Base-by-base conservation (phyloP, 2,797 vertebrate genomes). In the Pangasius larnaudii region DNA sequence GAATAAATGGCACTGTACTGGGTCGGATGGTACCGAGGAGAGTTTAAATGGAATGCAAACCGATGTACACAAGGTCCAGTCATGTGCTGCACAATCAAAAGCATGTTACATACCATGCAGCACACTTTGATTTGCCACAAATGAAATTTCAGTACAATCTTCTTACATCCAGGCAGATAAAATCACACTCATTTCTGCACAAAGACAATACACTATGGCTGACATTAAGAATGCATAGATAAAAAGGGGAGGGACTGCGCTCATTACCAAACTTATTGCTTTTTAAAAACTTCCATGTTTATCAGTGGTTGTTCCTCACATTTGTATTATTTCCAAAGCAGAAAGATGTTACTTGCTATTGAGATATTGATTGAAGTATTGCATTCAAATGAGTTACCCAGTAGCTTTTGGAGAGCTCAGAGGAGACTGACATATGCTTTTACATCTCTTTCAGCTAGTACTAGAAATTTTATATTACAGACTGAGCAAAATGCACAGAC, bases 201-300 rank as follows among this genome's bases (percentile, higher is more conserved):
- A 94, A 93, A 93, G 95, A 94, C 95, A 93, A 93, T 93, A 94
- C 92, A 93, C 93, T 95, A 96, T 89, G 95, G 95, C 95, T 95
- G 94, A 94, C 94, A 93, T 94, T 93, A 95, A 95, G 93, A 95
- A 95, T 97, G 96, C 96, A 97, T 97, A 97, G 96, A 96, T 92
- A 95, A 95, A 96, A 93, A 90, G 90, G 85, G 93, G 94, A 94
- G 93, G 92, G 92, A 91, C 92, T 93, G 93, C 94, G 92, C 94
- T 95, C 94, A 94, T 95, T 93, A 94, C 93, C 93, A 95, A 96
- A 96, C 92, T 96, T 97, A 96, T 97, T 97, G 96, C 96, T 97
- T 95, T 91, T 88, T 93, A 90, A 91, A 90, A 89, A 89, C 86
- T 81, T 87, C 53, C 84, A 84, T 89, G 91, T 93, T 95, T 93